Evolutionary conservation across 2,113 vertebrate species (phyloP).

Genomic region (Callospermophilus lateralis): DNA sequence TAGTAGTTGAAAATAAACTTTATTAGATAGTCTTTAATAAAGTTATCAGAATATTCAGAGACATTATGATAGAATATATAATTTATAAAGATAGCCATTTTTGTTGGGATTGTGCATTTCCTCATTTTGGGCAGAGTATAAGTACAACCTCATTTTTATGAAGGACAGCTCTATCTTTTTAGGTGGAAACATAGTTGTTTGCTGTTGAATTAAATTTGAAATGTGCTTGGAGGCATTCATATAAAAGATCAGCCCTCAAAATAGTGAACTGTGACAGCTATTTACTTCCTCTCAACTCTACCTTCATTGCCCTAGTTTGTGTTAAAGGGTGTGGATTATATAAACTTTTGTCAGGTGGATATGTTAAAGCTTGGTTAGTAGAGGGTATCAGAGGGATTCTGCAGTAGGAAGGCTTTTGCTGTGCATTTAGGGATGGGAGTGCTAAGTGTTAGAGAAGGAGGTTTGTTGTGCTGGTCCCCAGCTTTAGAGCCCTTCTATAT

Average conservation of each 20-base stretch:
- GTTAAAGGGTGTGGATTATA: background rate
- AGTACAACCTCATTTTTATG: background rate
- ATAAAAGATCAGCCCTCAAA: background rate
- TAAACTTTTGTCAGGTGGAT: background rate
- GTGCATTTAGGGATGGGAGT: no score
- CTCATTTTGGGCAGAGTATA: background rate
- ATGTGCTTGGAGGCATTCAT: background rate
- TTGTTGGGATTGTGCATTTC: background rate
- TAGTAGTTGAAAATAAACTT: background rate
- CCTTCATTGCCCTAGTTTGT: background rate
- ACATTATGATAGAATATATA: background rate
- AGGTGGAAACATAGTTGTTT: background rate
- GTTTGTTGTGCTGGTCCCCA: background rate
- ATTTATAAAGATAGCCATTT: background rate
- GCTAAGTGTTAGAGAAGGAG: no score
- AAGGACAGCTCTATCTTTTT: background rate
- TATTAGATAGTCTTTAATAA: background rate
- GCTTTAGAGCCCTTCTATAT: background rate
- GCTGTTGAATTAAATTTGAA: background rate
- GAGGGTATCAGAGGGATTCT: background rate
- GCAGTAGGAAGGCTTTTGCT: background rate
- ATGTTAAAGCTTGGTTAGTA: constrained; percentile 18
- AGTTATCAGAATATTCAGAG: constrained; percentile 14
- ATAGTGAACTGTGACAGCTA: background rate
- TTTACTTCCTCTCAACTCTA: background rate